A percentile compares a stretch with the other conserved stretches of the same genome.
phyloP scores from a whole-genome alignment of 1,140 invertebrate genomes.

The Pissodes strobi region DNA sequence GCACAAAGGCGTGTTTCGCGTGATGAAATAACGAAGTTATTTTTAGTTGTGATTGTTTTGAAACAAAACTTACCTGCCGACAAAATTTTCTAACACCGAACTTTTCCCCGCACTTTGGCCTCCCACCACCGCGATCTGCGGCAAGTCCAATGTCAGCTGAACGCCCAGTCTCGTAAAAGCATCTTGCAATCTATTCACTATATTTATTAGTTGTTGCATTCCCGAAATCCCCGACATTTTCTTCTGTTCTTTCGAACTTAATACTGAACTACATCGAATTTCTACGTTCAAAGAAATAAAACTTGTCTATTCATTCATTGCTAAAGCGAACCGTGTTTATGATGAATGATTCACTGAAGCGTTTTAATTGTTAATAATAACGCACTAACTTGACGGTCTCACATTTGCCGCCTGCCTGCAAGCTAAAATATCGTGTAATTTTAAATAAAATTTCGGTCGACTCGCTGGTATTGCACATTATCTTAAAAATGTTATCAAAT shows the following conservation, averaged over 20 bases:
- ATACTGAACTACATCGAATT: not conserved
- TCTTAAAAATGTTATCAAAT: no score
- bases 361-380: slow-evolving; percentile 10
- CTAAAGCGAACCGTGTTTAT: slow-evolving; percentile 6
- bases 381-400: not conserved
- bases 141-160: slow-evolving; percentile 96
- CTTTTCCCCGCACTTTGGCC: slow-evolving; percentile 99
- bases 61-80: slow-evolving; percentile 81
- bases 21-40: not conserved
- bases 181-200: slow-evolving; percentile 99
- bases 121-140: slow-evolving; percentile 99
- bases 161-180: slow-evolving; percentile 97
- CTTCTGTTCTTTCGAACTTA: not conserved
- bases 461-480: no score
- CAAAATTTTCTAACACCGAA: slow-evolving; percentile 99
- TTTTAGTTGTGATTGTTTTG: not conserved
- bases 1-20: not conserved
- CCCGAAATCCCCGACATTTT: slow-evolving; percentile 84
- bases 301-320: slow-evolving; percentile 4
- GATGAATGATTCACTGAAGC: slow-evolving; percentile 13
- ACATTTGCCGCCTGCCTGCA: no score
- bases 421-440: no score
- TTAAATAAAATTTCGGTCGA: no score
- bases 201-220: slow-evolving; percentile 97
- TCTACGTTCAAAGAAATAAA: not conserved